Conservation (phyloP, 2,888 invertebrate genomes). For the Eristalis arbustorum region DNA sequence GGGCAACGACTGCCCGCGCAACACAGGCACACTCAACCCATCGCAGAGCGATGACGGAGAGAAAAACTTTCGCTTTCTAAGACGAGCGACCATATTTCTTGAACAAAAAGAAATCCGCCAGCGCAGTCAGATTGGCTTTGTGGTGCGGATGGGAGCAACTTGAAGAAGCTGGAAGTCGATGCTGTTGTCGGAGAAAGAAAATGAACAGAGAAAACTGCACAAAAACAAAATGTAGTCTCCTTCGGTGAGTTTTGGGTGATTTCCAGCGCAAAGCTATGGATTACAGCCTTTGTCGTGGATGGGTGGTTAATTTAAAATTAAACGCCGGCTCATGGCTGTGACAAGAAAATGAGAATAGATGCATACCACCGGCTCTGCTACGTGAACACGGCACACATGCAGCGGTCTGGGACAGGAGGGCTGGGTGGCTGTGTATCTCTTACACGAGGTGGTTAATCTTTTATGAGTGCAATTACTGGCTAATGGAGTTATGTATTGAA, state of each 20-base stretch:
- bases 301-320: slow-evolving; percentile 24
- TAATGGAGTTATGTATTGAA: neutral
- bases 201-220: neutral
- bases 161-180: neutral
- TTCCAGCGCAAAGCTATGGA: slow-evolving; percentile 27
- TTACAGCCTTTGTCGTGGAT: slow-evolving; percentile 25
- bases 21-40: slow-evolving; percentile 13
- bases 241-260: slow-evolving; percentile 12
- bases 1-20: slow-evolving; percentile 64
- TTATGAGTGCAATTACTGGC: slow-evolving; percentile 35
- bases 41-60: slow-evolving; percentile 29
- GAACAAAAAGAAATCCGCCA: slow-evolving; percentile 43
- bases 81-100: slow-evolving; percentile 16
- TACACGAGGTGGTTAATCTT: slow-evolving; percentile 33
- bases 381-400: neutral
- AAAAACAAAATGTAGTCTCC: neutral
- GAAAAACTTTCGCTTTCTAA: slow-evolving; percentile 67
- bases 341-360: slow-evolving; percentile 15
- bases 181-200: slow-evolving; percentile 4
- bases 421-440: slow-evolving; percentile 15
- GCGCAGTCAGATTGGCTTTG: neutral
- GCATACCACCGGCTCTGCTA: neutral
- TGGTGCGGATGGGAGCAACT: neutral
- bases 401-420: neutral
- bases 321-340: slow-evolving; percentile 21